These are phyloP conservation scores for Dendronephthya gigantea DNA, from an alignment of 64 coral and sea anemone species.

Conservation along the genomic window DNA sequence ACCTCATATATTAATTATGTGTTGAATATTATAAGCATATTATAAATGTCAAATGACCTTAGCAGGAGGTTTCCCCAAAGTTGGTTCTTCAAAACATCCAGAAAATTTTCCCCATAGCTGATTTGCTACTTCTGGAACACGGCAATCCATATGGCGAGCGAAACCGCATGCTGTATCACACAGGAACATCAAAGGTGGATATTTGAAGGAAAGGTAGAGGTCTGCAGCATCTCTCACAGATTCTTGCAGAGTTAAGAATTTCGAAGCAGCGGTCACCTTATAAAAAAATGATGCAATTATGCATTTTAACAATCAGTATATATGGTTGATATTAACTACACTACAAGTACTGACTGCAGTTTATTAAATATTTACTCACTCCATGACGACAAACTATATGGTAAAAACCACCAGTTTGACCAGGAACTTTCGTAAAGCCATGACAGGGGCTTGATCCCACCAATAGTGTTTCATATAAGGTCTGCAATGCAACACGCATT, in stretches of 20 bases:
- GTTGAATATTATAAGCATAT: too few relatives aligned
- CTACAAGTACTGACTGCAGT: too few relatives aligned
- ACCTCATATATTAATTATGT: too few relatives aligned
- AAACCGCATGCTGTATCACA: conserved; percentile 22
- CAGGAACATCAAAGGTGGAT: neutral
- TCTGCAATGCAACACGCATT: neutral
- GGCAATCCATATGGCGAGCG: conserved; percentile 10
- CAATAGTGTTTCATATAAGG: neutral
- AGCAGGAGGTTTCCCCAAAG: neutral
- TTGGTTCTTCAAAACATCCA: conserved; percentile 9
- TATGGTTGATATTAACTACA: neutral
- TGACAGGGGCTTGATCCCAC: neutral
- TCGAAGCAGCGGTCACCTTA: neutral
- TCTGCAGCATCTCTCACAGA: too few relatives aligned
- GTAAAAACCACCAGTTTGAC: conserved; percentile 3
- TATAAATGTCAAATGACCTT: too few relatives aligned
- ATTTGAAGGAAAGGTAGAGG: conserved; percentile 9
- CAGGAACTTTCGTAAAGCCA: conserved; percentile 14
- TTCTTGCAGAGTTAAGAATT: neutral
- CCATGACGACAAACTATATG: too few relatives aligned
- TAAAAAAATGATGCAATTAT: neutral
- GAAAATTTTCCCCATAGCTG: conserved; percentile 13
- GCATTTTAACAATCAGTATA: neutral
- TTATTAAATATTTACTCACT: too few relatives aligned
- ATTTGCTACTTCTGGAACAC: neutral